Conservation (phyloP, 2,888 invertebrate species). For the Platypus cylindrus region DNA sequence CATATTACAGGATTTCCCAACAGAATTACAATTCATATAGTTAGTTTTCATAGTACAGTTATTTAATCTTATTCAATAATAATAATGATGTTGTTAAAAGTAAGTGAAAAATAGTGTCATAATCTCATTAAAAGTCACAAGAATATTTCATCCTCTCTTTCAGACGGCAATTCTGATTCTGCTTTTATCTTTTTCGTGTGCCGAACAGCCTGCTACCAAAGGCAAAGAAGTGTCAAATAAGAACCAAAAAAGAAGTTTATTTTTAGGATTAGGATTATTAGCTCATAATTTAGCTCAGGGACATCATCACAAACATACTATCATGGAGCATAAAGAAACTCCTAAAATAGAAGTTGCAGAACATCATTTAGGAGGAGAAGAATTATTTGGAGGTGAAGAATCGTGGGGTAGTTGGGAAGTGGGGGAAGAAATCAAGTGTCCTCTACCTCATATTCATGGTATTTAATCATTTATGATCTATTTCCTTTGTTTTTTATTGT, state of each 20-base stretch:
- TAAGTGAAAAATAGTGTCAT: too few species aligned
- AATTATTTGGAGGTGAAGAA: background rate
- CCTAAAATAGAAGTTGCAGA: background rate
- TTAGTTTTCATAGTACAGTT: too few species aligned
- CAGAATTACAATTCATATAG: background rate
- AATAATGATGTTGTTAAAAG: conserved; percentile 12
- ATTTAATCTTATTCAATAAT: too few species aligned
- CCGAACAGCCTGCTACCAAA: conserved; percentile 3
- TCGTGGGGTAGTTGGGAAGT: background rate
- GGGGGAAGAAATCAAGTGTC: conserved; percentile 7
- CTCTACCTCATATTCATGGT: too few species aligned
- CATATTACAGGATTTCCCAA: conserved; percentile 4
- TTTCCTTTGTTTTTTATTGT: too few species aligned
- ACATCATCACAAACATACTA: too few species aligned
- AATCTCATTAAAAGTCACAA: too few species aligned
- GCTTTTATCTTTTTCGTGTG: conserved; percentile 5
- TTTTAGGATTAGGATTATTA: conserved; percentile 8
- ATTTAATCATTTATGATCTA: too few species aligned
- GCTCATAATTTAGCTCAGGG: conserved; percentile 6
- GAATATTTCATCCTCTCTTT: too few species aligned
- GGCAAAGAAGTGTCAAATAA: conserved; percentile 3
- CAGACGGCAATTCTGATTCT: conserved; percentile 6
- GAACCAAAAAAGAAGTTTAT: conserved; percentile 9
- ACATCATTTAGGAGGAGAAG: conserved; percentile 2
- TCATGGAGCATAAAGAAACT: too few species aligned